Evolutionary conservation across 2,797 vertebrate species (phyloP), one percentile per base, ranked within the genome.

Genomic region (Urosaurus nigricauda): DNA sequence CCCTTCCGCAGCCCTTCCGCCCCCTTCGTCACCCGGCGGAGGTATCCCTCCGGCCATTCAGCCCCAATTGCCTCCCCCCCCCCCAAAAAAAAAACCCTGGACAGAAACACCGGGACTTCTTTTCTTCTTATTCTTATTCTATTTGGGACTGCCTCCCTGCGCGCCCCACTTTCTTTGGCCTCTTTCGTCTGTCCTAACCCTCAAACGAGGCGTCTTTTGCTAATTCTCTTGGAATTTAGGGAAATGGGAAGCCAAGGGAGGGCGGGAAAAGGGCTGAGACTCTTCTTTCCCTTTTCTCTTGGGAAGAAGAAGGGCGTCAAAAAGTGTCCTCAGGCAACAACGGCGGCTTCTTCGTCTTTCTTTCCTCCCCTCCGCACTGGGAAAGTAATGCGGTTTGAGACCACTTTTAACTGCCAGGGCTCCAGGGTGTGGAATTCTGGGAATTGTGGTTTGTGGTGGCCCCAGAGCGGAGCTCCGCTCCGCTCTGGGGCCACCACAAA

Each of bases 251-350:
- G 56, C 24, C 82, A 2, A 19, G 56, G 82, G 80, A 81, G 82
- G 83, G 83, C 35, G 47, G 70, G 78, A 75, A 89, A n/a, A 73
- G 88, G 56, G 43, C 89, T 53, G 37, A 51, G 47, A 43, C 43
- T 43, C 43, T 5, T 43, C 43, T 43, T 43, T 43, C 43, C 12
- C 37, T 29, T 35, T 17, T n/a, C 17, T 35, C 60, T 4, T 1
- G 32, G 29, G 29, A 68, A 29, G 40, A 68, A 29, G 40, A 56
- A 53, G 77, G 65, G 86, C 26, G 56, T 60, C 77, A 43, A 37
- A 43, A 37, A n/a, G 35, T 40, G 70, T 29, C 84, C 79, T 26
- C 26, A 14, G 7, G 84, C 58, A 6, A 6, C 58, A 21, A 19
- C 19, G 26, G 63, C 63, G 47, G 47, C 26, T 6, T 24, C 26